Evolutionary conservation across 2,888 invertebrate species (phyloP), one percentile per base, ranked within the genome.

Genomic region (Tortricodes alternella): DNA sequence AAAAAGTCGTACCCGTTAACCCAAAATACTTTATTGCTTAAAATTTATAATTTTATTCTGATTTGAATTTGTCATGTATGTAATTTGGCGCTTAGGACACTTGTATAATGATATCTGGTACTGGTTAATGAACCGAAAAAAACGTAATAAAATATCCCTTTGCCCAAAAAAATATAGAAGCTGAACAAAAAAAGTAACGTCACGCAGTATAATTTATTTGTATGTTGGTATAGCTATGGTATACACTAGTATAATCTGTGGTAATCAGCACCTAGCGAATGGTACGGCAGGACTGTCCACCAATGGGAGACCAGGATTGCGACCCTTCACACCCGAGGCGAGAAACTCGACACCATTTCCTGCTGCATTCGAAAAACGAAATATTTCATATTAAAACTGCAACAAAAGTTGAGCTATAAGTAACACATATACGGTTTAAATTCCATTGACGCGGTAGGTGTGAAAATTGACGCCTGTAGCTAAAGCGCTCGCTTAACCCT

Each of bases 291-390:
- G 59, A 59, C 57, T 27, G 52, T 70, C 72, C 60, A 78, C 89
- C 89, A 90, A 90, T 89, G 80, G 78, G 71, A 35, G 61, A 1
- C 53, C 64, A 62, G 74, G 38, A 77, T 68, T 62, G 58, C 70
- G 86, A 83, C 89, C 89, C 89, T 89, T 90, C 83, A 88, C 89
- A 85, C 89, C 80, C 68, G 65, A 88, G 87, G 89, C 89, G 89
- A 73, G 89, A 90, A 89, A 89, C 79, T 70, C 82, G 80, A 89
- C 89, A 90, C 89, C 86, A 88, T 76, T 67, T 53, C 51, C 27
- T 8, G 46, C 53, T 53, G 39, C 19, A 76, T 48, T 65, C 35
- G 7, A 53, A 68, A 68, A 84, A 77, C 37, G 67, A 51, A 72
- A 32, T 62, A 84, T 73, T 53, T 61, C 13, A 24, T 63, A 16